phyloP scores from a whole-genome alignment of 2,888 invertebrate species.

The Diadromus collaris region DNA sequence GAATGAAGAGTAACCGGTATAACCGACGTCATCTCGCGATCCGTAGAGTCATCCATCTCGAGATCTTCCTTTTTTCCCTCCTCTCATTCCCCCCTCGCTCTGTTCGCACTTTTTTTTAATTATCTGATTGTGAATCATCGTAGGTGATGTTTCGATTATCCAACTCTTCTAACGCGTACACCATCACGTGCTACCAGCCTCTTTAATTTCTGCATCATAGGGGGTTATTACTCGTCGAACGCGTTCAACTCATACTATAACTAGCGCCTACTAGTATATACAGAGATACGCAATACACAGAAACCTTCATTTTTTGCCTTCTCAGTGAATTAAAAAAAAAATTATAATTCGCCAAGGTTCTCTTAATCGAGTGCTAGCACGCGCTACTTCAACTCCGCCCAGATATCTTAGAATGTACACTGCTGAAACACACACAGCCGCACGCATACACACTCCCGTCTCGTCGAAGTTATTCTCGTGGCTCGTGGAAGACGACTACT shows the following conservation, averaged over 20 bases:
- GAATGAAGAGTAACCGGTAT: slow-evolving; percentile 17
- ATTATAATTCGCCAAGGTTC: slow-evolving; percentile 8
- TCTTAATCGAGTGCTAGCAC: slow-evolving; percentile 22
- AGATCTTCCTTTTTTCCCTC: neutral
- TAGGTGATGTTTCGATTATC: slow-evolving; percentile 22
- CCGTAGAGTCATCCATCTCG: slow-evolving; percentile 26
- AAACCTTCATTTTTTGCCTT: neutral
- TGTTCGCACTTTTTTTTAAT: slow-evolving; percentile 7
- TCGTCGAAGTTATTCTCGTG: slow-evolving; percentile 8
- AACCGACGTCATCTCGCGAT: slow-evolving; percentile 17
- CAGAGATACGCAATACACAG: neutral
- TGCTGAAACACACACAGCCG: slow-evolving; percentile 3
- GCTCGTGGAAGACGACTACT: slow-evolving; percentile 6
- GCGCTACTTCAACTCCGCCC: slow-evolving; percentile 9
- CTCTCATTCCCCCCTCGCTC: neutral
- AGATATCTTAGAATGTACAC: neutral
- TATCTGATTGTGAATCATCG: slow-evolving; percentile 12
- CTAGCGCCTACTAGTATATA: neutral
- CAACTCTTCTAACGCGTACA: slow-evolving; percentile 6
- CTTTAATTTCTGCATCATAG: slow-evolving; percentile 34
- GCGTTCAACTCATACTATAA: slow-evolving; percentile 8
- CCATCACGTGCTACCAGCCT: slow-evolving; percentile 19
- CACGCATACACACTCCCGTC: neutral
- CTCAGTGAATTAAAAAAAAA: neutral
- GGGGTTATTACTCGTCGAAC: slow-evolving; percentile 12